Conservation (phyloP, 2,888 invertebrate species). For the Shargacucullia verbasci region DNA sequence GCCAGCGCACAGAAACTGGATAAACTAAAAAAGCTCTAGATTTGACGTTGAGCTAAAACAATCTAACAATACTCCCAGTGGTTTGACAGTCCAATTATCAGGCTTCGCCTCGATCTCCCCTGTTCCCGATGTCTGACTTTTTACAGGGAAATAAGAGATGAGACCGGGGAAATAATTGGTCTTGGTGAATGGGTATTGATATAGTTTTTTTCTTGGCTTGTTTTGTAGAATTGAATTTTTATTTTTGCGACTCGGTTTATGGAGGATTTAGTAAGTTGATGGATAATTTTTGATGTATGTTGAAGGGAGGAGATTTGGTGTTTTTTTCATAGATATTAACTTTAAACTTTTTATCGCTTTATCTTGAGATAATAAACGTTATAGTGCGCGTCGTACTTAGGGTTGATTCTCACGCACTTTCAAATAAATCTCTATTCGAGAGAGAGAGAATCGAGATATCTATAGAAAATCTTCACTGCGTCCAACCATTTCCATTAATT, state of each 20-base stretch:
- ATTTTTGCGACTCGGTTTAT: slow-evolving; percentile 15
- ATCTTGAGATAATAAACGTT: no score
- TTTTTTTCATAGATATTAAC: no score
- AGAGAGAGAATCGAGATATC: no score
- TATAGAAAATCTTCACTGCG: no score
- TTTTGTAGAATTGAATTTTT: slow-evolving; percentile 19
- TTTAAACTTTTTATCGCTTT: no score
- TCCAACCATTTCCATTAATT: no score
- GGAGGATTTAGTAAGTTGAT: neutral
- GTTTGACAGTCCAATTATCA: slow-evolving; percentile 75
- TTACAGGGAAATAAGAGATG: slow-evolving; percentile 61
- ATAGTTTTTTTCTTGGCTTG: slow-evolving; percentile 36
- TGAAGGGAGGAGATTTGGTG: no score
- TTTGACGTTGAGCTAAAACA: slow-evolving; percentile 50
- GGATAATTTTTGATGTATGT: neutral
- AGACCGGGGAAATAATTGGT: slow-evolving; percentile 64
- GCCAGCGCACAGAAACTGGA: neutral
- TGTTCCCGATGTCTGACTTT: slow-evolving; percentile 63
- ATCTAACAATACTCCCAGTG: slow-evolving; percentile 49
- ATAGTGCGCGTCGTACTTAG: no score
- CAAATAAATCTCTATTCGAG: no score
- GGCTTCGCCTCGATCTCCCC: slow-evolving; percentile 53
- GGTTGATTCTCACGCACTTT: no score
- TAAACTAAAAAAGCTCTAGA: slow-evolving; percentile 26
- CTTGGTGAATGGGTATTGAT: slow-evolving; percentile 63